Percentiles rank a stretch among this genome's conserved stretches.
Conservation (phyloP, 2,113 vertebrate genomes). For the Electrona antarctica region DNA sequence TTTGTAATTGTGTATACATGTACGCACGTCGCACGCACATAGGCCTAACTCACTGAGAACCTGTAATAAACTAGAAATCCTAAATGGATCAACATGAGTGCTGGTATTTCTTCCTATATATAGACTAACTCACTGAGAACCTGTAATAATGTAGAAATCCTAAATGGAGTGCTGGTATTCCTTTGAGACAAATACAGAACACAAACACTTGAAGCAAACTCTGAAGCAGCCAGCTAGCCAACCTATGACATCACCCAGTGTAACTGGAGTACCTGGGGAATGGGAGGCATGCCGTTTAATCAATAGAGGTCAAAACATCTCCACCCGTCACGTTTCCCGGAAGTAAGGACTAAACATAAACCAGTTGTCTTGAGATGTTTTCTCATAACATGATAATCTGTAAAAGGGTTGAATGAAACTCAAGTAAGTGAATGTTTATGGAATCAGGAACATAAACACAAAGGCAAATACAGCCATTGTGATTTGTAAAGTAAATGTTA, state of each 20-base stretch:
- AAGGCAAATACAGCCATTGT: neutral
- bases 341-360: neutral
- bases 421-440: neutral
- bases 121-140: too few species aligned
- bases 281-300: neutral
- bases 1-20: neutral
- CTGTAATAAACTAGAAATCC: too few species aligned
- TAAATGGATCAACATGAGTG: too few species aligned
- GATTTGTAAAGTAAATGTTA: neutral
- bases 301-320: slow-evolving; percentile 17
- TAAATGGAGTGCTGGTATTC: too few species aligned
- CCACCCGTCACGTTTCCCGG: neutral
- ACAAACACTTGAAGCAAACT: slow-evolving; percentile 17
- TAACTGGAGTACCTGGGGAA: slow-evolving; percentile 22
- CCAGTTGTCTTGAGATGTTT: neutral
- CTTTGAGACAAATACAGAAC: neutral
- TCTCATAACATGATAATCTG: too few species aligned
- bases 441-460: neutral
- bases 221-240: slow-evolving; percentile 9
- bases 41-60: neutral
- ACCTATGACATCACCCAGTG: slow-evolving; percentile 34
- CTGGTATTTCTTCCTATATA: too few species aligned
- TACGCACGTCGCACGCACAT: neutral
- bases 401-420: neutral
- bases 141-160: too few species aligned